Conservation (phyloP, 2,888 invertebrate species). For the Acronicta leporina region DNA sequence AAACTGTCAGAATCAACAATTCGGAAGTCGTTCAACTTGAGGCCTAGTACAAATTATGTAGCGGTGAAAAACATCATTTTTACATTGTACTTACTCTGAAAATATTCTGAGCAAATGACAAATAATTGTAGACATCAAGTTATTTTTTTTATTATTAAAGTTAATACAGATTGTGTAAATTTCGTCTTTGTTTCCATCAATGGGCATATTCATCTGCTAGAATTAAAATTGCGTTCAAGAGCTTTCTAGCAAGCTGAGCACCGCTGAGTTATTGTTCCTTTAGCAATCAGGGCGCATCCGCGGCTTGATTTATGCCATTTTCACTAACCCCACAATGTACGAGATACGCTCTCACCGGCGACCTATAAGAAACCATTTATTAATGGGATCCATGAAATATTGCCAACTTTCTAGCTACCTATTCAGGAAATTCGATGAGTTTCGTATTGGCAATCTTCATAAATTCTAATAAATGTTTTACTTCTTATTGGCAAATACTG, state of each 20-base stretch:
- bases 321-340: constrained; percentile 54
- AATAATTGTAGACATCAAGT: too few species aligned
- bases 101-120: too few species aligned
- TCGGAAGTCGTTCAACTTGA: too few species aligned
- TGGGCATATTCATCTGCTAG: not conserved
- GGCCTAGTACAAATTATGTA: too few species aligned
- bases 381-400: constrained; percentile 77
- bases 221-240: constrained; percentile 46
- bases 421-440: constrained; percentile 22
- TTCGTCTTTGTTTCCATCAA: too few species aligned
- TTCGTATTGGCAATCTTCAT: not conserved
- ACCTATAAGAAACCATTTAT: constrained; percentile 76
- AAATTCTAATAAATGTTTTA: not conserved
- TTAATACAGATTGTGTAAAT: too few species aligned
- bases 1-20: too few species aligned
- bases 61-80: too few species aligned
- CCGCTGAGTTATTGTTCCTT: constrained; percentile 56
- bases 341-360: constrained; percentile 64
- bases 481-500: too few species aligned
- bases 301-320: constrained; percentile 68
- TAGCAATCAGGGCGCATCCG: constrained; percentile 71
- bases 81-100: too few species aligned
- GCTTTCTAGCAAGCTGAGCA: constrained; percentile 25
- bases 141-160: too few species aligned
- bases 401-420: constrained; percentile 67